A percentile compares a stretch with the other conserved stretches of the same genome.
Evolutionary conservation across 2,797 vertebrate genomes (phyloP).

Genomic region (Sparidentex hasta): DNA sequence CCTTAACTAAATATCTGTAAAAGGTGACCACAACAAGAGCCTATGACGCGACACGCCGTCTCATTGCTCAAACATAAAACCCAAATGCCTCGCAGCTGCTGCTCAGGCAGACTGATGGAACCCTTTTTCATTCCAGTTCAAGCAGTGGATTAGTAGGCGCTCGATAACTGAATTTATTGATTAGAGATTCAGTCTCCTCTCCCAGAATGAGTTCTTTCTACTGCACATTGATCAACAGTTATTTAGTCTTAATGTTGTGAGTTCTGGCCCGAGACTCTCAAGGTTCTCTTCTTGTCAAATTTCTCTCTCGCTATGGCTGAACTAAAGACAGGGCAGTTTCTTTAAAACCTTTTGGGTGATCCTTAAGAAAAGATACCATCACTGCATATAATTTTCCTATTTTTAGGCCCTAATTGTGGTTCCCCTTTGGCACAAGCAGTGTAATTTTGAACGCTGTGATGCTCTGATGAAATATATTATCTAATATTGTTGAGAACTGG

Average conservation of each 20-base stretch:
- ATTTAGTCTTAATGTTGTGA: conserved; percentile 62
- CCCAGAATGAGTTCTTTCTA: conserved; percentile 69
- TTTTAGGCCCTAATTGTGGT: conserved; percentile 26
- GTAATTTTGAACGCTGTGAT: conserved; percentile 35
- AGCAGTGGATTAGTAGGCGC: conserved; percentile 70
- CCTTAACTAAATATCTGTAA: conserved; percentile 24
- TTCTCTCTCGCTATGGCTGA: conserved; percentile 17
- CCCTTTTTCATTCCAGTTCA: conserved; percentile 55
- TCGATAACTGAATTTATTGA: conserved; percentile 79
- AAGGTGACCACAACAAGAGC: conserved; percentile 32
- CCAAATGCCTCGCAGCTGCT: conserved; percentile 19
- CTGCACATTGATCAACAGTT: conserved; percentile 74
- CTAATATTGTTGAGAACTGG: conserved; percentile 42
- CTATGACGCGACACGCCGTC: conserved; percentile 7
- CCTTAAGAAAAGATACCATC: neutral
- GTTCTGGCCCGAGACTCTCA: conserved; percentile 48
- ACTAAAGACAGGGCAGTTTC: conserved; percentile 1
- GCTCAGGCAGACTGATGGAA: conserved; percentile 27
- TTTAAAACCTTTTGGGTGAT: neutral
- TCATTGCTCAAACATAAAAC: conserved; percentile 32
- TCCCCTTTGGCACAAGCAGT: conserved; percentile 15
- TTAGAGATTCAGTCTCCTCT: conserved; percentile 71
- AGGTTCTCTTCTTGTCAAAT: conserved; percentile 39
- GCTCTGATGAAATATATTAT: conserved; percentile 40
- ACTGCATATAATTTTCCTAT: neutral